These are phyloP conservation scores for Anguilla obscura DNA, from an alignment of 2,797 vertebrate genomes.

Conservation along the genomic window DNA sequence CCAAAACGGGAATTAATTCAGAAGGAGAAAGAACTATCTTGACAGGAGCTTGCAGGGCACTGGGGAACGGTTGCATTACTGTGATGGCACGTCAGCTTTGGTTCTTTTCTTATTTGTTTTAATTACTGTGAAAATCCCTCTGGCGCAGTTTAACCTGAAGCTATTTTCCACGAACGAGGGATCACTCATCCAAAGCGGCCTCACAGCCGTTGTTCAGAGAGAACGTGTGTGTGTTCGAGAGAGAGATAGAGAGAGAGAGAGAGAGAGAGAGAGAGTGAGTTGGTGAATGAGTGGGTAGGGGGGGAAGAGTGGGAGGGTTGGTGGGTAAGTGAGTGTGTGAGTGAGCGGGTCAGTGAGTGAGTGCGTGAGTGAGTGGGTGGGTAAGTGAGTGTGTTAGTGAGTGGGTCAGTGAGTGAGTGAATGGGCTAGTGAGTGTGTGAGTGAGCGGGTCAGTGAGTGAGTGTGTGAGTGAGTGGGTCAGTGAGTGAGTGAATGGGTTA, in stretches of 20 bases:
- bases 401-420: too few species aligned
- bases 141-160: neutral
- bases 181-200: neutral
- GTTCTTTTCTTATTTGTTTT: neutral
- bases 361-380: too few species aligned
- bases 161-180: neutral
- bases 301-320: too few species aligned
- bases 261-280: neutral
- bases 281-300: too few species aligned
- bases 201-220: neutral
- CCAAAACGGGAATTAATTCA: neutral
- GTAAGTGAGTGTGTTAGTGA: too few species aligned
- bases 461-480: too few species aligned
- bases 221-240: neutral
- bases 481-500: too few species aligned
- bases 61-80: neutral
- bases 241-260: neutral
- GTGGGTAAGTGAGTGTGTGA: too few species aligned
- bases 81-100: neutral
- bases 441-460: too few species aligned
- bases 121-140: neutral
- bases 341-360: too few species aligned
- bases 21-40: neutral
- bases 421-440: too few species aligned
- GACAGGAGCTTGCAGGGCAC: neutral